Evolutionary conservation across 2,888 invertebrate genomes (phyloP).

Genomic region (Drosophila ustulata): DNA sequence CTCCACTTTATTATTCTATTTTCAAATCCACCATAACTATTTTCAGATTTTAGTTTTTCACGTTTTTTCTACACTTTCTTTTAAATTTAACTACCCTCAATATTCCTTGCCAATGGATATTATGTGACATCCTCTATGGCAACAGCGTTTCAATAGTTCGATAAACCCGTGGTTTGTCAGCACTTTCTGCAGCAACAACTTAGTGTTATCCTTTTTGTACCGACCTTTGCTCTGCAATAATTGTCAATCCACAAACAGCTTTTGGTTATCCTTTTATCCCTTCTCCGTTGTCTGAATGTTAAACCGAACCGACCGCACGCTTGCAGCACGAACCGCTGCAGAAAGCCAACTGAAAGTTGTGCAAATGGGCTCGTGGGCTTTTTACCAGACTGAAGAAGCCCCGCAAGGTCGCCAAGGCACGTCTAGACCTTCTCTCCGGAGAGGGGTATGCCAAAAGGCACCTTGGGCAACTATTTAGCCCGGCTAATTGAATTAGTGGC

Average conservation of each 20-base stretch:
- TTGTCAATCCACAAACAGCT: slow-evolving; percentile 11
- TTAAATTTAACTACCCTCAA: background rate
- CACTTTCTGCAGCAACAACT: background rate
- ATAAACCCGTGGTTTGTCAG: background rate
- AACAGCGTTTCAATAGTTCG: background rate
- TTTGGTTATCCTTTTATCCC: slow-evolving; percentile 41
- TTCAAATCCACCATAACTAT: too few species aligned
- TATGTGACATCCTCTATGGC: background rate
- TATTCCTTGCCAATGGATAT: background rate
- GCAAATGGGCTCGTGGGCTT: slow-evolving; percentile 58
- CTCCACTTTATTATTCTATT: too few species aligned
- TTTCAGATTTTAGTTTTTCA: too few species aligned
- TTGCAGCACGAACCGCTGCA: slow-evolving; percentile 77
- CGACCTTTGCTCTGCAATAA: slow-evolving; percentile 40
- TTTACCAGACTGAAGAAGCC: slow-evolving; percentile 67
- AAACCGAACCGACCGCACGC: slow-evolving; percentile 67
- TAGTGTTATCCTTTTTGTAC: slow-evolving; percentile 39
- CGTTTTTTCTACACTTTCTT: background rate
- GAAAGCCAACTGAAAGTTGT: slow-evolving; percentile 79
- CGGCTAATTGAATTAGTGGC: slow-evolving; percentile 72
- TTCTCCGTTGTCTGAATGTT: slow-evolving; percentile 21
- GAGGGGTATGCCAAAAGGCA: slow-evolving; percentile 29
- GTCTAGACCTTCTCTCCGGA: slow-evolving; percentile 21
- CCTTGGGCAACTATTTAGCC: slow-evolving; percentile 72
- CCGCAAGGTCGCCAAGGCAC: slow-evolving; percentile 40